Percentiles rank a stretch among this genome's conserved stretches.
Conservation (phyloP, 2,797 vertebrate species). For the Chrysocyon brachyurus region DNA sequence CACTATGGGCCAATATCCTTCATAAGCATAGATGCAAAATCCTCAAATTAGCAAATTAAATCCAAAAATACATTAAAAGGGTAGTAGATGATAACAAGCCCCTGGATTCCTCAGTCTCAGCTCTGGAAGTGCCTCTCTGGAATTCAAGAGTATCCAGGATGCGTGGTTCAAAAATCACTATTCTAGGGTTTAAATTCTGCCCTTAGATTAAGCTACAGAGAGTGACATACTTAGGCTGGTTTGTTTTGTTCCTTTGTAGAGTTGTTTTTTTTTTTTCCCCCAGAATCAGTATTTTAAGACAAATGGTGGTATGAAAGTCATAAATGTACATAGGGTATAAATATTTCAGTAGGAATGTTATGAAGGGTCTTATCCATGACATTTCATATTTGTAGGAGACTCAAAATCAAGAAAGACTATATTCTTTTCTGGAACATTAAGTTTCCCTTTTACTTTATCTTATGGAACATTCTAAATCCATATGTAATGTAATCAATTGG, state of each 20-base stretch:
- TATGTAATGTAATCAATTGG: neutral
- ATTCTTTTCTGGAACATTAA: neutral
- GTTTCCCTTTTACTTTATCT: slow-evolving; percentile 13
- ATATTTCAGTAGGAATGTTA: neutral
- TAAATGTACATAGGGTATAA: neutral
- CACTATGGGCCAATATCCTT: neutral
- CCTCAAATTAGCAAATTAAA: neutral
- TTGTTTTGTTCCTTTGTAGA: slow-evolving; percentile 4
- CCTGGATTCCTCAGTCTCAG: neutral
- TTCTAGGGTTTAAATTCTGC: neutral
- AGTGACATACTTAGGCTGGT: neutral
- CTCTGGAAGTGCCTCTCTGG: neutral
- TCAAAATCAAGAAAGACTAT: neutral
- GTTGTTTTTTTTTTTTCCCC: neutral
- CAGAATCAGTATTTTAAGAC: neutral
- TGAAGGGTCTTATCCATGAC: neutral
- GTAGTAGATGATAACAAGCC: neutral
- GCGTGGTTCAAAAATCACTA: neutral
- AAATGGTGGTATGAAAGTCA: neutral
- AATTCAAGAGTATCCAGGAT: neutral
- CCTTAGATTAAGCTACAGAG: neutral
- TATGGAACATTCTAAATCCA: neutral
- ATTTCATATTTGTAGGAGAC: neutral
- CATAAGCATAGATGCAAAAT: neutral
- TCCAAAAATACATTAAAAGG: neutral